These are phyloP conservation scores for Dendrocincla fuliginosa DNA, from an alignment of 2,797 vertebrate species.

Conservation along the genomic window DNA sequence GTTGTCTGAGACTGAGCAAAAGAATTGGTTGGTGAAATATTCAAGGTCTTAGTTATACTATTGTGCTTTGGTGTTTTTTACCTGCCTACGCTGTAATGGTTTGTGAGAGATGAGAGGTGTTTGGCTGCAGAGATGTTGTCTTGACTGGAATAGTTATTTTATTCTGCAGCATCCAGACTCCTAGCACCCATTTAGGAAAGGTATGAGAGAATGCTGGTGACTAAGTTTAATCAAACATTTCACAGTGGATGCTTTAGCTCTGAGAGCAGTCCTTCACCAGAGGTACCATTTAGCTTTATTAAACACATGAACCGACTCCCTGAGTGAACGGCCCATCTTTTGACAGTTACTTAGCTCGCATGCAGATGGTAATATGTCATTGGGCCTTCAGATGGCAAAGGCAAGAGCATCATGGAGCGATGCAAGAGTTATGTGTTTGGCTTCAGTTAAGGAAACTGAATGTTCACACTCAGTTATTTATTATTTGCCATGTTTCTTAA, in stretches of 20 bases:
- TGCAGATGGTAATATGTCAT: neutral
- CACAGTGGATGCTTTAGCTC: neutral
- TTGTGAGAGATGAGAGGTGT: neutral
- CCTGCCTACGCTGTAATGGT: neutral
- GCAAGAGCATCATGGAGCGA: neutral
- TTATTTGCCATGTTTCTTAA: neutral
- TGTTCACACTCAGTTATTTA: neutral
- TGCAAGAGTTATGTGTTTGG: neutral
- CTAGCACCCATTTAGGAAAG: neutral
- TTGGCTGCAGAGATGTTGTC: neutral
- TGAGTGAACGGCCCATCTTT: neutral
- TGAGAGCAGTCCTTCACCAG: neutral
- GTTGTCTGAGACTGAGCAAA: neutral
- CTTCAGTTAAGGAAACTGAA: neutral
- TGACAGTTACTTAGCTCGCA: neutral
- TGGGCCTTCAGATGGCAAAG: neutral
- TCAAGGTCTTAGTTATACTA: neutral
- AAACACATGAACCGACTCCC: neutral
- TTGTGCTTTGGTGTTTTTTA: neutral
- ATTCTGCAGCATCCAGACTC: neutral
- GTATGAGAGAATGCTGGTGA: neutral
- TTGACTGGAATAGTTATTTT: neutral
- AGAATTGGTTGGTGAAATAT: neutral
- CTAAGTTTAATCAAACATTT: neutral
- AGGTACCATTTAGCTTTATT: neutral